phyloP scores from a whole-genome alignment of 53 echinoderm and acorn worm genomes.

The Mesocentrotus franciscanus region DNA sequence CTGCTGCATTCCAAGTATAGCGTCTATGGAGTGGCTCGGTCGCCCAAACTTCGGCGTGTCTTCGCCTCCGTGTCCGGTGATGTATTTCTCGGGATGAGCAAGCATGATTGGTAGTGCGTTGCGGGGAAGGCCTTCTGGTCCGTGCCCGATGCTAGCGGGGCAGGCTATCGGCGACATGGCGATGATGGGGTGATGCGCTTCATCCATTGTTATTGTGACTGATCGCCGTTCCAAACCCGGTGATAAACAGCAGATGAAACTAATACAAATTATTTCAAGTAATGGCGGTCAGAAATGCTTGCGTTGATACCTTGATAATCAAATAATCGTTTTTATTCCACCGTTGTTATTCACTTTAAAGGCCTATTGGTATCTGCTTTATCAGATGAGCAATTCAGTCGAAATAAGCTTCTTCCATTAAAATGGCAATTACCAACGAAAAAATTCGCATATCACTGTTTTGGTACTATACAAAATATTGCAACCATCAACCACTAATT shows the following conservation, averaged over 20 bases:
- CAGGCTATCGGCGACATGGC: slow-evolving; percentile 24
- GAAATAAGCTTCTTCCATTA: neutral
- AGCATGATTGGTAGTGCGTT: neutral
- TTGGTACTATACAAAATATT: neutral
- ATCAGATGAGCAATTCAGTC: neutral
- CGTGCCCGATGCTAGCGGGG: neutral
- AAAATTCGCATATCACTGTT: neutral
- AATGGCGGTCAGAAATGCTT: neutral
- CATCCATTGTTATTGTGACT: neutral
- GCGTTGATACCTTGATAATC: neutral
- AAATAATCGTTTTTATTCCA: neutral
- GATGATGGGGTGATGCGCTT: slow-evolving; percentile 11
- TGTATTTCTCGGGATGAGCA: slow-evolving; percentile 12
- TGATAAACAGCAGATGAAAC: neutral
- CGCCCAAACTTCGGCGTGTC: slow-evolving; percentile 30
- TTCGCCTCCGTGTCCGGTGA: slow-evolving; percentile 11
- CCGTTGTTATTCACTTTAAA: neutral
- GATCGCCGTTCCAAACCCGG: neutral
- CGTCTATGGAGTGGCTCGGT: slow-evolving; percentile 83
- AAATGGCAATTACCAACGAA: neutral
- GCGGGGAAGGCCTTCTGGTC: neutral
- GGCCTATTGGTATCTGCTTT: neutral
- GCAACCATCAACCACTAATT: neutral
- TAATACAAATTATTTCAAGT: neutral
- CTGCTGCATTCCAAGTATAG: slow-evolving; percentile 76